Conservation (phyloP, 2,797 vertebrate genomes). For the Enteromius radiatus region DNA sequence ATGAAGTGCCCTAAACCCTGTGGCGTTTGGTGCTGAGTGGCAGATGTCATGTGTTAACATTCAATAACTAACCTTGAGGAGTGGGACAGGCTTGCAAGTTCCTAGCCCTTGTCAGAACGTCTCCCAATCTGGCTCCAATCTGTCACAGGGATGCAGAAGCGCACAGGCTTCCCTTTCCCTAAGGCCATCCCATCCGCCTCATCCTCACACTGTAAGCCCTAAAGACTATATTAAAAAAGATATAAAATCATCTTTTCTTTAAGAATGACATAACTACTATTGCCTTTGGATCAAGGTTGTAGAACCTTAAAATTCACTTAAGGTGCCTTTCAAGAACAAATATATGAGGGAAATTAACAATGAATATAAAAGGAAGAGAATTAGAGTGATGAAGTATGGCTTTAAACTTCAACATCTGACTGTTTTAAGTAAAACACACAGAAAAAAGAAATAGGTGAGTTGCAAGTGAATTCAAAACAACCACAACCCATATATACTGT, state of each 20-base stretch:
- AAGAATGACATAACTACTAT: conserved; percentile 1
- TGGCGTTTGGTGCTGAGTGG: conserved; percentile 61
- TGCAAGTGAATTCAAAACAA: neutral
- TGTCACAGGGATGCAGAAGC: conserved; percentile 67
- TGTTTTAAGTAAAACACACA: neutral
- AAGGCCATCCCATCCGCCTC: conserved; percentile 21
- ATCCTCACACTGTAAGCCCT: neutral
- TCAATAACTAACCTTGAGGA: conserved; percentile 81
- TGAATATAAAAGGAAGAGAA: neutral
- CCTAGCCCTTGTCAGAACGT: conserved; percentile 52
- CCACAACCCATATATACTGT: neutral
- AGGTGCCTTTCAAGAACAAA: neutral
- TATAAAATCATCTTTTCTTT: conserved; percentile 21
- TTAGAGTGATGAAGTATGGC: neutral
- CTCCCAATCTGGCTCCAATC: conserved; percentile 79
- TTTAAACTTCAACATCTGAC: neutral
- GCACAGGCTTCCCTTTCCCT: conserved; percentile 22
- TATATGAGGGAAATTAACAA: neutral
- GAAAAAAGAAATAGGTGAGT: neutral
- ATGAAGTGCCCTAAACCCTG: conserved; percentile 66
- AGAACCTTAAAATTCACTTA: neutral
- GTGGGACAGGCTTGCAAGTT: conserved; percentile 46
- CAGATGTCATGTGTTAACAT: conserved; percentile 85
- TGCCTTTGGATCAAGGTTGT: neutral
- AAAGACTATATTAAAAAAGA: neutral